Conservation (phyloP, 1,140 invertebrate genomes). For the Cydia pomonella region DNA sequence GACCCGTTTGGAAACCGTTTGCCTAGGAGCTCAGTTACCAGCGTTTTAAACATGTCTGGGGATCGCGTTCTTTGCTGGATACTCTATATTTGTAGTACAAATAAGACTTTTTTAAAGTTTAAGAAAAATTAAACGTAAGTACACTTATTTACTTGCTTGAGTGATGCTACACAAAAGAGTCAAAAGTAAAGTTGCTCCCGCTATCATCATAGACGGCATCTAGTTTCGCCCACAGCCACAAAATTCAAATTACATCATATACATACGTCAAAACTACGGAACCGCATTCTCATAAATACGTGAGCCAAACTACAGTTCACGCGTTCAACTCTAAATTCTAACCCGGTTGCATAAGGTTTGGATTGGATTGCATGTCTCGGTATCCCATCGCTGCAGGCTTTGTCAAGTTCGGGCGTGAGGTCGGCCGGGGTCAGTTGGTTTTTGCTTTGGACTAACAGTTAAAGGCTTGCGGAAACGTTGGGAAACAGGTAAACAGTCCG, state of each 20-base stretch:
- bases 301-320: not conserved
- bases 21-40: too few relatives aligned
- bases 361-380: not conserved
- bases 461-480: not conserved
- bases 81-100: too few relatives aligned
- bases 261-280: not conserved
- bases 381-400: not conserved
- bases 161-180: too few relatives aligned
- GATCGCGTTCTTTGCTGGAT: too few relatives aligned
- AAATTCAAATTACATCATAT: not conserved
- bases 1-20: too few relatives aligned
- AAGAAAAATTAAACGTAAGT: too few relatives aligned
- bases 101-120: too few relatives aligned
- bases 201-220: not conserved
- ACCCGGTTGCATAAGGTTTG: not conserved
- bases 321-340: not conserved
- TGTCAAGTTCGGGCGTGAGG: not conserved
- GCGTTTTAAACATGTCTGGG: too few relatives aligned
- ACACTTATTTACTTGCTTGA: too few relatives aligned
- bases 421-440: constrained; percentile 1
- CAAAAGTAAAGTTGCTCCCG: not conserved
- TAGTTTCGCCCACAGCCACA: too few relatives aligned
- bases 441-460: not conserved
- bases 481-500: constrained; percentile 1
- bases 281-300: not conserved